phyloP scores from a whole-genome alignment of 92 coral and sea anemone genomes.

The Umimayanthus chanpuru region DNA sequence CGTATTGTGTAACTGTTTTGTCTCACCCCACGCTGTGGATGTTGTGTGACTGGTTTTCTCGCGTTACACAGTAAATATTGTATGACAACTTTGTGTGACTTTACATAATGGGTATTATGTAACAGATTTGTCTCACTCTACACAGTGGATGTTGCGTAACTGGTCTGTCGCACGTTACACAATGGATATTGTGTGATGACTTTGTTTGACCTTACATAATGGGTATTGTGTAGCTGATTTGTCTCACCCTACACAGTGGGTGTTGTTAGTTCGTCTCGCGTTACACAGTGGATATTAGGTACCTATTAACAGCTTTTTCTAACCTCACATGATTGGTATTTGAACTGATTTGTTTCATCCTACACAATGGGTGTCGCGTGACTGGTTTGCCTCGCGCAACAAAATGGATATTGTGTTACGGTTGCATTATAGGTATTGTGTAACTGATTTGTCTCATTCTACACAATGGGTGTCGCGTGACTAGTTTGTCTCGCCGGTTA shows the following conservation, averaged over 20 bases:
- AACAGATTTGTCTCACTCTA: background rate
- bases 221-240: background rate
- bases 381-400: background rate
- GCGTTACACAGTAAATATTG: too few relatives aligned
- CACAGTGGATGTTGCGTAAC: background rate
- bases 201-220: background rate
- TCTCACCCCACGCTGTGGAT: background rate
- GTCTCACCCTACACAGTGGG: background rate
- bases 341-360: background rate
- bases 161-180: background rate
- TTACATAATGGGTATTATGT: background rate
- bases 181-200: background rate
- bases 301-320: background rate
- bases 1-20: too few relatives aligned
- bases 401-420: background rate
- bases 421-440: background rate
- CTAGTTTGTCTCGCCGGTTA: too few relatives aligned
- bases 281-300: background rate
- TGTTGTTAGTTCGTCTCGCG: too few relatives aligned
- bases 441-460: background rate
- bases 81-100: background rate
- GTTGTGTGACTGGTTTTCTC: background rate
- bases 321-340: background rate
- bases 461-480: background rate
- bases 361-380: background rate